Evolutionary conservation across 2,113 vertebrate species (phyloP), one percentile per base, ranked within the genome.

Genomic region (Pangasianodon gigas): DNA sequence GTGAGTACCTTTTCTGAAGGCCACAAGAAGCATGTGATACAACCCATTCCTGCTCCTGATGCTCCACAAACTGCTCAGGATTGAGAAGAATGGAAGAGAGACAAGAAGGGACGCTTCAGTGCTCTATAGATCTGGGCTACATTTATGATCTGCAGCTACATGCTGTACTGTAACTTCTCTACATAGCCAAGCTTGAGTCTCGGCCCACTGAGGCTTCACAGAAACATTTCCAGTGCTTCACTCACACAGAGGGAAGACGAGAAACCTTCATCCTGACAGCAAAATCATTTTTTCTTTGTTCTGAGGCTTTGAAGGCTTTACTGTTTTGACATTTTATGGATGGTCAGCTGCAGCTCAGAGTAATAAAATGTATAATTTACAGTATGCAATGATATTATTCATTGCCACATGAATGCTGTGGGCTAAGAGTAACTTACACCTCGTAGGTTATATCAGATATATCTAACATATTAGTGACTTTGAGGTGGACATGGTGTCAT

Each of bases 301-400:
- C 84, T 71, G 84, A 85, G 71, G 56, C 54, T 89, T 79, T 85
- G 67, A 89, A 89, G 19, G 58, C 62, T 84, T 84, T 88, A 90
- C 29, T 83, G 83, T 83, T 90, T 90, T 89, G 85, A 92, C 87
- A 89, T 87, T 88, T 88, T 87, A 87, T 69, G 41, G 79, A 60
- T 65, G 89, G 91, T 89, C 79, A 90, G 46, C 77, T 91, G 67
- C 87, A 91, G 37, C 87, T 90, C 48, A 29, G 46, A 67, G 51
- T 56, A 69, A 67, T 69, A 86, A 71, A 89, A 86, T 91, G 58
- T 90, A 85, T 87, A 69, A 92, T 92, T 90, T 89, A 89, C 84
- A 75, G 37, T 77, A 56, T 90, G 48, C 62, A 85, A 60, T 77
- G 71, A 88, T 87, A 89, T 90, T 75, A 88, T 81, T 88, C 46